Evolutionary conservation across 2,797 vertebrate species (phyloP), one percentile per base, ranked within the genome.

Genomic region (Myoxocephalus aenaeus): DNA sequence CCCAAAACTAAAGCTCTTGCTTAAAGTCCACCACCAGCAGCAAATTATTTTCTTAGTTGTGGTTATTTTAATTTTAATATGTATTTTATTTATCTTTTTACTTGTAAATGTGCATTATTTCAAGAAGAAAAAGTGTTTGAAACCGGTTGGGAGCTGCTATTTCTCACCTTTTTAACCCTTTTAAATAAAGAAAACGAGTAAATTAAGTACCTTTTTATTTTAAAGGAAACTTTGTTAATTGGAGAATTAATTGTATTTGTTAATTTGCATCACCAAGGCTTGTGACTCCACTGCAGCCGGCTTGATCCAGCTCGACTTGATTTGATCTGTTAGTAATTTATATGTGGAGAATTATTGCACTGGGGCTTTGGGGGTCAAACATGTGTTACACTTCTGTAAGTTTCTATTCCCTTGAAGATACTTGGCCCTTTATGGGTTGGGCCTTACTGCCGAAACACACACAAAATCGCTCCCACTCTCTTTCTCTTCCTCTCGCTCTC

Each of bases 321-420:
- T 88, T 80, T 89, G 81, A 89, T 91, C 81, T 90, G 86, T 83
- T 84, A 63, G 83, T 81, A 76, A 86, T 89, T 90, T 58, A 77
- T 67, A 81, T 83, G 85, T 86, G 79, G 87, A 81, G 82, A 90
- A 85, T 87, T 90, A 89, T 85, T 83, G 77, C 73, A 51, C 57
- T 73, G 81, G 70, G 72, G 54, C 77, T 88, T 68, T 71, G 81
- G 90, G 89, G 89, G 73, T 89, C 80, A 84, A 89, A 87, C 89
- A 90, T 85, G 82, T 90, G 89, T 82, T 89, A 79, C 82, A 89
- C 77, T 84, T 85, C 86, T 89, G 77, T 75, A 89, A 87, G 71
- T 92, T 86, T 87, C 82, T 90, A 70, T 66, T 87, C 85, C 81
- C 83, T 69, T 82, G 82, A 56, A 85, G 74, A 79, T 83, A 68